phyloP scores from a whole-genome alignment of 37 sponge, comb jelly and placozoan genomes.

The Amphimedon queenslandica region DNA sequence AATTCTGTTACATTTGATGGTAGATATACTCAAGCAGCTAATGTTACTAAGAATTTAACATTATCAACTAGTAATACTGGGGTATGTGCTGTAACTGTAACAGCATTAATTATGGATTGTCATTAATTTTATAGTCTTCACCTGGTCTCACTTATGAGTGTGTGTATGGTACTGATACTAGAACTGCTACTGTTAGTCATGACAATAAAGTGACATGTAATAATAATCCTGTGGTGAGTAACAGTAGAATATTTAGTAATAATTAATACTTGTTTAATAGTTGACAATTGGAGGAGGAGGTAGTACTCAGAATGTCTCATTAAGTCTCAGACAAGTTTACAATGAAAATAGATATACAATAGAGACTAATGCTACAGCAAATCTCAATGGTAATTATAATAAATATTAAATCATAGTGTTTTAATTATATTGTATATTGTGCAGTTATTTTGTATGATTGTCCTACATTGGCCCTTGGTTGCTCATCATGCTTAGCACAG shows the following conservation, averaged over 20 bases:
- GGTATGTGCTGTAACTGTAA: background rate
- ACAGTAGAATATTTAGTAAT: background rate
- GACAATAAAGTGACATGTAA: background rate
- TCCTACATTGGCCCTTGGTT: slow-evolving; percentile 5
- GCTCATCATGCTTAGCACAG: slow-evolving; percentile 39
- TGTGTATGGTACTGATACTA: background rate
- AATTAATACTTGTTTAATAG: background rate
- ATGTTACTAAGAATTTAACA: no score
- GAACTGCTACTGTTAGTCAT: background rate
- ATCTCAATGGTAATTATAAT: background rate
- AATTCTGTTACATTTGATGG: no score
- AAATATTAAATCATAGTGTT: background rate
- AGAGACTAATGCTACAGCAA: background rate
- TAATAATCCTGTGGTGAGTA: background rate
- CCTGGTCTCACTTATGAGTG: background rate
- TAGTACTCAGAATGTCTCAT: slow-evolving; percentile 3
- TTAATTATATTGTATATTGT: background rate
- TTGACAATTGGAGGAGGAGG: background rate
- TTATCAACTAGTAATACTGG: no score
- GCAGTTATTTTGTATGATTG: slow-evolving; percentile 53
- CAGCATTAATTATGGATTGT: background rate
- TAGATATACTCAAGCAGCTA: no score
- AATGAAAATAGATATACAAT: background rate
- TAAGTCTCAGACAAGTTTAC: background rate
- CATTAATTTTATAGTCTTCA: background rate